Base-by-base conservation (phyloP, 23 tunicate species). In the Ciona savignyi region DNA sequence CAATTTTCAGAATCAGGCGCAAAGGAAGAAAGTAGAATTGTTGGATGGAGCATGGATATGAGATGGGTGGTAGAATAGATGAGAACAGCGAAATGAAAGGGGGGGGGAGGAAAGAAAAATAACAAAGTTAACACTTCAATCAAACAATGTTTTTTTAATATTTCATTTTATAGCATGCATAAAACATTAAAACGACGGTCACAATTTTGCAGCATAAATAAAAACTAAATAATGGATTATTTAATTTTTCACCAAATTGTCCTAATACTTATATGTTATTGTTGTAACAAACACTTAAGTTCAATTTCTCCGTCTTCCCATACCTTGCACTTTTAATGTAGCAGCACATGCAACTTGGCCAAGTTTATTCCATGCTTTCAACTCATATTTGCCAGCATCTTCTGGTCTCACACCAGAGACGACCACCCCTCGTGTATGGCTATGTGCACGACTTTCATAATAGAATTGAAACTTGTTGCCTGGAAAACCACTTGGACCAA, bases 321-420 rank as follows among this genome's bases (percentile, higher is more conserved):
- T 78, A 89, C 96, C 96, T 89, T 89, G 67, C 29, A 89, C 83
- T 51, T 70, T 83, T 62, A 89, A 56, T 51, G 66, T 65, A 42
- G 89, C 85, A 42, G 71, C 24, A 66, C 91, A 73, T 15, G 87
- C 80, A 0, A 80, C 97, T 60, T 77, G 85, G 65, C 97, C 97
- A 28, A 91, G 80, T 65, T 77, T 85, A 67, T 91, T 91, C 91
- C 97, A 84, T 20, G 97, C 97, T 35, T 70, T 33, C 1, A 81
- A 62, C 33, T 91, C 91, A 62, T 91, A 91, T 20, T 74, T 66
- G 1, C 97, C 97, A 25, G 72, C 72, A 35, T 91, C 97, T 15
- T 72, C 63, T 32, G 65, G 70, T 27, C 33, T 27, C 0, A 91
- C 80, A 25, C 84, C 78, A 1, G 92, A 75, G 9, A 91, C 77